phyloP scores from a whole-genome alignment of 1,140 invertebrate genomes.

The Antheraea pernyi region DNA sequence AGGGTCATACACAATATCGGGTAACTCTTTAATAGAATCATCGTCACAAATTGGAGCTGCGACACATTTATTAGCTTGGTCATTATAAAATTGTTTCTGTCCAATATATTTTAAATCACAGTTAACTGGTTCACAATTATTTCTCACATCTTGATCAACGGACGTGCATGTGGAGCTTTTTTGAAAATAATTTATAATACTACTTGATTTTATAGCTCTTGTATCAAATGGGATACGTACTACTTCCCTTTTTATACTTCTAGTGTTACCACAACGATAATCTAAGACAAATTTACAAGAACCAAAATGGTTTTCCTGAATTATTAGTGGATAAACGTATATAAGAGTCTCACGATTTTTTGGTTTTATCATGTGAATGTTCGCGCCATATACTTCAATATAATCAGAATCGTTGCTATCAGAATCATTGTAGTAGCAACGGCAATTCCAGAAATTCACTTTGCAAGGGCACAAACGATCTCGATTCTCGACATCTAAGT shows the following conservation, averaged over 20 bases:
- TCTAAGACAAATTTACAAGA: conserved; percentile 44
- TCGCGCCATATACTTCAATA: conserved; percentile 27
- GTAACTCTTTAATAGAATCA: conserved; percentile 38
- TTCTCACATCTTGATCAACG: conserved; percentile 46
- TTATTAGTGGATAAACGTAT: conserved; percentile 41
- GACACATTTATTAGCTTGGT: conserved; percentile 36
- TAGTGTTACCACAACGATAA: conserved; percentile 34
- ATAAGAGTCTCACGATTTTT: conserved; percentile 42
- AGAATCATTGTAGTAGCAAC: conserved; percentile 42
- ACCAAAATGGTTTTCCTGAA: conserved; percentile 50
- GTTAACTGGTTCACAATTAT: conserved; percentile 44
- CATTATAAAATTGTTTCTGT: conserved; percentile 39
- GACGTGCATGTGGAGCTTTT: conserved; percentile 34
- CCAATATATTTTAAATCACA: conserved; percentile 58
- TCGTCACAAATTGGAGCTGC: conserved; percentile 34
- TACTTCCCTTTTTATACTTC: conserved; percentile 21
- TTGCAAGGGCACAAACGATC: conserved; percentile 32
- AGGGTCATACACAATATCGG: conserved; percentile 44
- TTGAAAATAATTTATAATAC: conserved; percentile 32
- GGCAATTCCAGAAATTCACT: conserved; percentile 34
- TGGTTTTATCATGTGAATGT: conserved; percentile 30
- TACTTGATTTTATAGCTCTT: conserved; percentile 20
- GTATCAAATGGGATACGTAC: conserved; percentile 53
- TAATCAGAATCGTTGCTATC: conserved; percentile 39
- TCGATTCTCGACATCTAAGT: conserved; percentile 48